Evolutionary conservation across 2,888 invertebrate genomes (phyloP).

Genomic region (Germaria angustata): DNA sequence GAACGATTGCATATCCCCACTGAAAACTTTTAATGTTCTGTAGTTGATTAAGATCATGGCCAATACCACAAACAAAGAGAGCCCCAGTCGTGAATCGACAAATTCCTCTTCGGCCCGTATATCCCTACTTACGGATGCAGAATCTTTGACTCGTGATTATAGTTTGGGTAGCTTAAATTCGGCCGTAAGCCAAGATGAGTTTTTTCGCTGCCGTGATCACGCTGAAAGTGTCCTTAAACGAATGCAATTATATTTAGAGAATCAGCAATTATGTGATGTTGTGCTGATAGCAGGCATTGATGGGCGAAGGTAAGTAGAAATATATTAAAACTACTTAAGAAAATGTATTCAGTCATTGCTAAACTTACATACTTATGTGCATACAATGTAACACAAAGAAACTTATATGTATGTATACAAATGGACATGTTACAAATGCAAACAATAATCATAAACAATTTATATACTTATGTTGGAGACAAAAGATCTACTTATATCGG

Average conservation of each 20-base stretch:
- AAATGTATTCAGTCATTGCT: too few species aligned
- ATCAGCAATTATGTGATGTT: slow-evolving; percentile 93
- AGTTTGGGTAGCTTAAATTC: slow-evolving; percentile 85
- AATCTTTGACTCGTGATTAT: slow-evolving; percentile 84
- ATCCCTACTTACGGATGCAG: slow-evolving; percentile 76
- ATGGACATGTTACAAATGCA: too few species aligned
- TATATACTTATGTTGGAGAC: too few species aligned
- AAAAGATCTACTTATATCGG: too few species aligned
- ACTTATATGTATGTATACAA: too few species aligned
- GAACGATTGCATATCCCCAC: background rate
- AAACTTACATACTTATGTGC: too few species aligned
- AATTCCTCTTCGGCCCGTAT: slow-evolving; percentile 78
- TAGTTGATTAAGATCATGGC: slow-evolving; percentile 60
- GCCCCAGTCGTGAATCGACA: slow-evolving; percentile 79
- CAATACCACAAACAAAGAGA: slow-evolving; percentile 76
- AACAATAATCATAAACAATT: too few species aligned
- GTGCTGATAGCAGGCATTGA: slow-evolving; percentile 88
- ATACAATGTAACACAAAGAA: too few species aligned
- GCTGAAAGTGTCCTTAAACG: slow-evolving; percentile 89
- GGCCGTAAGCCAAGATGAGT: slow-evolving; percentile 88
- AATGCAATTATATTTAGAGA: slow-evolving; percentile 90
- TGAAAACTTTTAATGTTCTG: slow-evolving; percentile 50
- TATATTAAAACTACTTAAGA: background rate
- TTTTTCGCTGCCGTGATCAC: slow-evolving; percentile 88
- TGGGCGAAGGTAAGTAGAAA: slow-evolving; percentile 82